These are phyloP conservation scores for Agapornis roseicollis DNA, from an alignment of 2,113 vertebrate species.

Conservation along the genomic window DNA sequence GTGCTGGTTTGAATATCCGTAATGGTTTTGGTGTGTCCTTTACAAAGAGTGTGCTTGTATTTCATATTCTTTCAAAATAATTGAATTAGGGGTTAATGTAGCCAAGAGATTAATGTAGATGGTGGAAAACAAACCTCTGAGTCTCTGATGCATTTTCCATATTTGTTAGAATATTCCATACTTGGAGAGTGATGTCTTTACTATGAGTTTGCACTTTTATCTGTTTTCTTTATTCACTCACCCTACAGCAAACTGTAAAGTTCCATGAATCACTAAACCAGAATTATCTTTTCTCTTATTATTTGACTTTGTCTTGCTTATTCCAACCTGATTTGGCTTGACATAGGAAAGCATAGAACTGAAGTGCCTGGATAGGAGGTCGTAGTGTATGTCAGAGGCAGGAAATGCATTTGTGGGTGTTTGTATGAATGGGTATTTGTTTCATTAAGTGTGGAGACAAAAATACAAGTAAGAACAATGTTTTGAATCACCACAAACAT, in stretches of 20 bases:
- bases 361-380: background rate
- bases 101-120: background rate
- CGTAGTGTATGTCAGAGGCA: background rate
- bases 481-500: background rate
- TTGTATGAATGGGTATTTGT: background rate
- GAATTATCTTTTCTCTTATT: background rate
- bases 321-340: background rate
- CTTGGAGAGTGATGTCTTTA: background rate
- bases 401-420: background rate
- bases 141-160: background rate
- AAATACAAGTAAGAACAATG: background rate
- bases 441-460: background rate
- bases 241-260: background rate
- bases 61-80: background rate
- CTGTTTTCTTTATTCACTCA: background rate
- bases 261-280: background rate
- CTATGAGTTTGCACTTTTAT: background rate
- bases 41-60: background rate
- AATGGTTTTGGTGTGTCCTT: background rate
- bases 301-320: background rate
- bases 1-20: background rate
- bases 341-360: background rate
- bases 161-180: background rate
- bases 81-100: background rate
- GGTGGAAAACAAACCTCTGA: background rate